These are phyloP conservation scores for Phalacrocorax brasilianus DNA, from an alignment of 2,113 vertebrate genomes.

Conservation along the genomic window DNA sequence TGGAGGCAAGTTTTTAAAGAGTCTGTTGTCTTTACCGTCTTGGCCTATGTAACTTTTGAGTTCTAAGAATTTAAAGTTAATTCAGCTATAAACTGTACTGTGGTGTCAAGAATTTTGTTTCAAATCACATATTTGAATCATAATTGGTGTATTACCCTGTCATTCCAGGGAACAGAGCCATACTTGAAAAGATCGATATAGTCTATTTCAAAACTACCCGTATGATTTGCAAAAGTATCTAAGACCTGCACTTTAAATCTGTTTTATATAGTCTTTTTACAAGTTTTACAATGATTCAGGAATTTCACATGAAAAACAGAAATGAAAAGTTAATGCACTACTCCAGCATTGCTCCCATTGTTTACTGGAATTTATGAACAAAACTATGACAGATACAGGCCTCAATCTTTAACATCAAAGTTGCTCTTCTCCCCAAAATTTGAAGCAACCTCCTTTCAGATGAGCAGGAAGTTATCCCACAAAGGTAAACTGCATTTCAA, in stretches of 20 bases:
- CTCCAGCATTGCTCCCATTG: not conserved
- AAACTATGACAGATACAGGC: accelerated
- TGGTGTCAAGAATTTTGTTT: not conserved
- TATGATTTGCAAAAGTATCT: not conserved
- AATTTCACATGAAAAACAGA: not conserved
- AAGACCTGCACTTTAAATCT: not conserved
- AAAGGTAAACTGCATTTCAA: not conserved
- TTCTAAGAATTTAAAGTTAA: not conserved
- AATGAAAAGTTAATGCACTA: not conserved
- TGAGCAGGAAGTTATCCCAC: not conserved
- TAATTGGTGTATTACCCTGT: not conserved
- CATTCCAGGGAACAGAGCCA: not conserved
- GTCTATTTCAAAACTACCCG: not conserved
- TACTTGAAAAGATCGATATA: not conserved
- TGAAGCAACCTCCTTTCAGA: not conserved
- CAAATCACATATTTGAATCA: not conserved
- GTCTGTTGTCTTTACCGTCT: not conserved
- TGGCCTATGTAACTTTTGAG: not conserved
- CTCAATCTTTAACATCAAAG: not conserved
- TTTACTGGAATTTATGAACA: not conserved
- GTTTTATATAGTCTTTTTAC: too few species aligned
- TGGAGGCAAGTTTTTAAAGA: not conserved
- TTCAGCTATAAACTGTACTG: not conserved
- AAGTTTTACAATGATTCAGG: not conserved
- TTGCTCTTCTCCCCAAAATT: not conserved